Conservation (phyloP, 2,113 vertebrate species). For the Pituophis catenifer region DNA sequence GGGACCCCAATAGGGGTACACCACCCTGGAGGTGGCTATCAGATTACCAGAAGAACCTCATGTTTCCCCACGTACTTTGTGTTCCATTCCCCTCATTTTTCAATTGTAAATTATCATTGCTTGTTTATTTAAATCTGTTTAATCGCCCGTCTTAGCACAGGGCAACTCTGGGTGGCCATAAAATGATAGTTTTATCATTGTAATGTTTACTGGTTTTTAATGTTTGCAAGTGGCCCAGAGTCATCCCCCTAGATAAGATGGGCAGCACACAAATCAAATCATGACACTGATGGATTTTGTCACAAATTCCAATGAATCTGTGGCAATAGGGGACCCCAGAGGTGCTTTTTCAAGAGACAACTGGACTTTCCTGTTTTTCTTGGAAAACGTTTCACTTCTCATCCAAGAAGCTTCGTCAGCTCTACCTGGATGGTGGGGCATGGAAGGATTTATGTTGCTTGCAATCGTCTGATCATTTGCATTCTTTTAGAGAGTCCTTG, state of each 20-base stretch:
- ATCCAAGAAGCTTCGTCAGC: too few species aligned
- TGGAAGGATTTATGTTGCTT: too few species aligned
- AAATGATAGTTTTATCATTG: background rate
- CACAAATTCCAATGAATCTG: too few species aligned
- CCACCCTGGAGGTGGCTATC: background rate
- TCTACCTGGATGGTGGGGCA: too few species aligned
- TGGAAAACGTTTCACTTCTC: too few species aligned
- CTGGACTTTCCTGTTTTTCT: too few species aligned
- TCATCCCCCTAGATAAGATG: background rate
- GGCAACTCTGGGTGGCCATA: background rate
- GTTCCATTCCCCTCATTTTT: background rate
- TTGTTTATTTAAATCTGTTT: background rate
- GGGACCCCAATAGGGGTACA: background rate
- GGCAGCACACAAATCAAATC: too few species aligned
- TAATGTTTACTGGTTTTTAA: background rate
- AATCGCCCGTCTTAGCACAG: fast-evolving
- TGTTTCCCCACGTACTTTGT: background rate
- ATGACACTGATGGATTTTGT: too few species aligned
- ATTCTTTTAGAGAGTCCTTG: too few species aligned
- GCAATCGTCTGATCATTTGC: too few species aligned
- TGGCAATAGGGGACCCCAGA: too few species aligned
- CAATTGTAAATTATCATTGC: background rate
- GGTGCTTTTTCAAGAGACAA: too few species aligned
- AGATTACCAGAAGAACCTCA: background rate
- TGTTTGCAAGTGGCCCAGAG: background rate